Evolutionary conservation across 2,113 vertebrate species (phyloP), one percentile per base, ranked within the genome.

Genomic region (Brachionichthys hirsutus): DNA sequence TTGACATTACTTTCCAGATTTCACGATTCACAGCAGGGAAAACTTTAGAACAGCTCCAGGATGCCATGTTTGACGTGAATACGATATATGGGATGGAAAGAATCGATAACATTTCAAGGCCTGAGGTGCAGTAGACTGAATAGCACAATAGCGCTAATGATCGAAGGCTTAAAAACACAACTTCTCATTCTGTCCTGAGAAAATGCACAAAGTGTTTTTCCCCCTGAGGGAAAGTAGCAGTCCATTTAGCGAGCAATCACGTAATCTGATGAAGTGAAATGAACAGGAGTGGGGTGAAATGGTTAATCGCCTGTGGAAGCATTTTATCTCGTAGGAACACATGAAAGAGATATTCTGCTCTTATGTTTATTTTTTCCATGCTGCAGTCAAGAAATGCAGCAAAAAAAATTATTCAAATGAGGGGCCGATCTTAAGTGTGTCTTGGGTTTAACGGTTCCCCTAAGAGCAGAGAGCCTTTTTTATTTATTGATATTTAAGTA

Each of bases 251-350:
- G 68, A 80, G 70, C 63, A 77, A 77, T 81, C 70, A 81, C 73
- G 67, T 75, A 76, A 78, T 85, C 70, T 83, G 79, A 76, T 78
- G 73, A 74, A 79, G 72, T 70, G 73, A 82, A 83, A 83, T 83
- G 69, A 83, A 81, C 72, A 66, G 60, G 56, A 77, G 81, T 24
- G 30, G 51, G 62, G 65, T 54, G 71, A 78, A 73, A 80, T 72
- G 69, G 67, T 62, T 79, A 79, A 85, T 87, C 59, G 65, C 70
- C 62, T 67, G 69, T 75, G 77, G 75, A 85, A 70, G 75, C 67
- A 67, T 78, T 84, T 82, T 75, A 82, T 85, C 81, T 72, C 12
- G 15, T 65, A 81, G 64, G 67, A 81, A 76, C 77, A 81, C 72
- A 81, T 81, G 80, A 81, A 84, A 85, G 77, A 79, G 59, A 62